Base-by-base conservation (phyloP, 1,140 invertebrate species). In the Papilio dardanus region DNA sequence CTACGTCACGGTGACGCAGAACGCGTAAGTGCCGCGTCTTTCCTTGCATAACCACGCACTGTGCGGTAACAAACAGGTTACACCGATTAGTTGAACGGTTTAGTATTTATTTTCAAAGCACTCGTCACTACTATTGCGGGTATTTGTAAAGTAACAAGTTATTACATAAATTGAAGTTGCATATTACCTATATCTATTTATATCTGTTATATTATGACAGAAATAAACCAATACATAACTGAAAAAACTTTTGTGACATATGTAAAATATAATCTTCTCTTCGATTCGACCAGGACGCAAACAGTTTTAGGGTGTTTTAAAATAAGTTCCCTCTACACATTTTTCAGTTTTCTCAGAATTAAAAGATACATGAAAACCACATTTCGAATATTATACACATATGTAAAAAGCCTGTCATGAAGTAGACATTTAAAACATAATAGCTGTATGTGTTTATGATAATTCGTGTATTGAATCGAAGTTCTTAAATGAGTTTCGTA, bases 11-110 rank as follows among this genome's bases (percentile, higher is more conserved):
- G 33, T 69, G 33, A 69, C 31, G 33, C 67, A 37, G 67, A 67
- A 24, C 67, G 33, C n/a, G 31, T 35, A 67, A 67, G 65, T 69
- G 67, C 67, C 33, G 66, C 33, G 67, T 69, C 67, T 69, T 69
- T 33, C 30, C 65, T 67, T 69, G 42, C 67, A 14, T 69, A 69
- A 69, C 14, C 35, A 69, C 67, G 19, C 67, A 40, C 67, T 35
- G 42, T 69, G 67, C 67, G 67, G 67, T 69, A 69, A 69, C 67
- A 69, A 69, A 69, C 67, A 42, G 67, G 67, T 69, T 69, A 68
- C 28, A 37, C 67, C 67, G 67, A 69, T 69, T 69, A 69, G 67
- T 40, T 24, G 67, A 21, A 37, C 33, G 67, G 19, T 40, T 35
- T 10, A 37, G 21, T 24, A 69, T 69, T 69, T 69, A 69, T 69